Percentiles rank a stretch among this genome's conserved stretches.
Evolutionary conservation across 2,113 vertebrate species (phyloP).

Genomic region (Prolemur simus): DNA sequence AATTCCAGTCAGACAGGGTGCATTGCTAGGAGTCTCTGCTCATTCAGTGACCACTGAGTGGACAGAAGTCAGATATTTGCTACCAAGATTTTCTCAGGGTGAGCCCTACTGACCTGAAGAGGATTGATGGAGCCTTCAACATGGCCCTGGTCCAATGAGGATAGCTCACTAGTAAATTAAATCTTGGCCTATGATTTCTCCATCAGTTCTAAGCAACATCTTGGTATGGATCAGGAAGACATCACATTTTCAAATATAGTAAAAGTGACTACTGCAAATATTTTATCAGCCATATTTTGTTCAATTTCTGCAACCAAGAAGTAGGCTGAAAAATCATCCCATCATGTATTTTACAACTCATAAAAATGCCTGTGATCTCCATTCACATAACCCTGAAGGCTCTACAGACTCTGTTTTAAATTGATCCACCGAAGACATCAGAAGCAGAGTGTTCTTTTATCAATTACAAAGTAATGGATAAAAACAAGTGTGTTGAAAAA

Average conservation of each 20-base stretch:
- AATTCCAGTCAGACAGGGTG: neutral
- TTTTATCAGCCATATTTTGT: neutral
- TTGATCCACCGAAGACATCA: neutral
- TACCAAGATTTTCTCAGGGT: conserved; percentile 20
- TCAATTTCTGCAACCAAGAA: neutral
- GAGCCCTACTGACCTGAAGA: conserved; percentile 25
- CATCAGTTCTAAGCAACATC: neutral
- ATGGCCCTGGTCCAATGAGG: neutral
- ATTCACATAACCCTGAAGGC: neutral
- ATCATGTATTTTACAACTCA: neutral
- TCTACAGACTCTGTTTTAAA: neutral
- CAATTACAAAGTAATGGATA: neutral
- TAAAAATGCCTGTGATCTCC: neutral
- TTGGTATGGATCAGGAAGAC: neutral
- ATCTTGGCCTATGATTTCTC: neutral
- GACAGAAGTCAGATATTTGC: conserved; percentile 40
- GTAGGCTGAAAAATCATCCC: neutral
- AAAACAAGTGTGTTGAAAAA: neutral
- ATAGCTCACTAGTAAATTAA: conserved; percentile 39
- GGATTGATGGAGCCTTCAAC: conserved; percentile 26
- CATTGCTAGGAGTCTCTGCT: neutral
- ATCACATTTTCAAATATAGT: neutral
- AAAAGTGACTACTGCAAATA: neutral
- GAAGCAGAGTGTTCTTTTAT: neutral
- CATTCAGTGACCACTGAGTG: neutral